Conservation (phyloP, 2,113 vertebrate species). For the Microcebus lehilahytsara region DNA sequence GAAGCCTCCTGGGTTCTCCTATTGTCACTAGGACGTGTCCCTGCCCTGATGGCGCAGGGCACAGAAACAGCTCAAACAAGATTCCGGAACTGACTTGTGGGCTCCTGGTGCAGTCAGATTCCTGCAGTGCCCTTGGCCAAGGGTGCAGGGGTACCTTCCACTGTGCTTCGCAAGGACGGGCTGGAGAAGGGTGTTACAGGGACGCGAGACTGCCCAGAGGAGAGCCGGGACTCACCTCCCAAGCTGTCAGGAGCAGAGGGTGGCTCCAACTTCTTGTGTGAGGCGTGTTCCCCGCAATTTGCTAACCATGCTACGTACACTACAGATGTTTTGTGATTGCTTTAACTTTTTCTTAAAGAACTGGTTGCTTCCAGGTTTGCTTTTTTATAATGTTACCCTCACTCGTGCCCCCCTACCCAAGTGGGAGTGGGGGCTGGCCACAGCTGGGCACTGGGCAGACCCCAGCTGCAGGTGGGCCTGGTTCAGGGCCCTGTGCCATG, state of each 20-base stretch:
- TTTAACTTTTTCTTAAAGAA: not conserved
- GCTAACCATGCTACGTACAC: not conserved
- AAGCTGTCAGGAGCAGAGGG: not conserved
- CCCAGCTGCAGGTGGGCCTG: not conserved
- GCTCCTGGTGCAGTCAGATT: not conserved
- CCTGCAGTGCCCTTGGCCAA: rapidly evolving
- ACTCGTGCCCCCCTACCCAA: rapidly evolving
- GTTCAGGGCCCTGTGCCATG: rapidly evolving
- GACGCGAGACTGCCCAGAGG: not conserved
- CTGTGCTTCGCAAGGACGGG: rapidly evolving
- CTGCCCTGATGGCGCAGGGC: not conserved
- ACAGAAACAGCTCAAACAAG: not conserved
- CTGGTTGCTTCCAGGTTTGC: not conserved
- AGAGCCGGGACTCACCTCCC: not conserved
- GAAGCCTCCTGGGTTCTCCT: not conserved
- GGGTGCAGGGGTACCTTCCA: not conserved
- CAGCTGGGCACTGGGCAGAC: not conserved
- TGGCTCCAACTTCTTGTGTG: not conserved
- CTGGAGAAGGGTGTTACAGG: not conserved
- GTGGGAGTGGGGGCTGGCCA: not conserved
- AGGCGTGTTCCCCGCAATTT: not conserved
- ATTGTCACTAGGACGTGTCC: not conserved
- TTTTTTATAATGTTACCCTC: not conserved
- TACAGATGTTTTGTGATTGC: not conserved
- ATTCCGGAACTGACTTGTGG: not conserved